Percentiles rank a stretch among this genome's conserved stretches.
Conservation (phyloP, 2,113 vertebrate genomes). For the Prunella fulvescens region DNA sequence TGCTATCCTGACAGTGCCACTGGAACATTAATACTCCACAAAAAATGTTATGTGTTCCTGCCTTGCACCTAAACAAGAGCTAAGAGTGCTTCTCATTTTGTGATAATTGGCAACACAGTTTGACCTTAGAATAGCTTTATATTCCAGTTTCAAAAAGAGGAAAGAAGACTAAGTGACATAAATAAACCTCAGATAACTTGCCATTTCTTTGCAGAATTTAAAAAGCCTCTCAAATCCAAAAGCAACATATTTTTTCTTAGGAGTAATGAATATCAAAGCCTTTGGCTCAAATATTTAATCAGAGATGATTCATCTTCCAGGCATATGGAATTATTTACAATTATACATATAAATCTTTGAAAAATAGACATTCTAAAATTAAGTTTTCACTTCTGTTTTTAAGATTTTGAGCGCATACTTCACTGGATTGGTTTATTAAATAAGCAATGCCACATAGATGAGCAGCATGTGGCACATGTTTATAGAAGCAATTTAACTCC, state of each 20-base stretch:
- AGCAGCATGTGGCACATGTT: accelerated
- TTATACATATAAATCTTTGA: not conserved
- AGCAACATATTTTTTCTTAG: not conserved
- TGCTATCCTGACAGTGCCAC: not conserved
- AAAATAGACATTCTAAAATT: not conserved
- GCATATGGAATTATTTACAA: not conserved
- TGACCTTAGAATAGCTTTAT: not conserved
- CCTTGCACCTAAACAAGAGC: not conserved
- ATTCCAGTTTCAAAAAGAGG: not conserved
- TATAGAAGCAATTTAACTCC: not conserved
- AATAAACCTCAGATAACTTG: not conserved
- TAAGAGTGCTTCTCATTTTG: not conserved
- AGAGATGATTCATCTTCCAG: not conserved
- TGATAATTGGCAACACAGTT: not conserved
- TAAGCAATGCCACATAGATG: not conserved
- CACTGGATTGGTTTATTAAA: not conserved
- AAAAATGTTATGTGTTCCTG: not conserved
- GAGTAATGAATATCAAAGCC: not conserved
- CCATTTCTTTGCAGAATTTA: not conserved
- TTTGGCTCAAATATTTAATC: not conserved
- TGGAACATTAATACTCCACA: not conserved
- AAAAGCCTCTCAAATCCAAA: not conserved
- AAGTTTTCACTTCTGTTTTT: not conserved
- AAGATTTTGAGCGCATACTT: not conserved
- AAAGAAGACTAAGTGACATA: not conserved